Evolutionary conservation across 2,888 invertebrate species (phyloP), one percentile per base, ranked within the genome.

Genomic region (Dysmachus trigonus): DNA sequence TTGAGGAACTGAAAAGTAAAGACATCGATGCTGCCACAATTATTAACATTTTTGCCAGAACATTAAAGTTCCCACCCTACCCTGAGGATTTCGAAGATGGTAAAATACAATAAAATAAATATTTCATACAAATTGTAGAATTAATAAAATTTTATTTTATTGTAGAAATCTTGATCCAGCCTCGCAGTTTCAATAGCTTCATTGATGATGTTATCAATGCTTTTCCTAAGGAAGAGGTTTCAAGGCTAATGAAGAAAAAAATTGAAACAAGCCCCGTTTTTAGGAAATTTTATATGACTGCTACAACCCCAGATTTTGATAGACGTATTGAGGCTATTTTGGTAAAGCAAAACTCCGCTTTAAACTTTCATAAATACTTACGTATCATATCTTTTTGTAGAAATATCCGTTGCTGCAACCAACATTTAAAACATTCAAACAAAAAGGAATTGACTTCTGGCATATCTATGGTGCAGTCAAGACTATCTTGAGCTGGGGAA

Each of bases 401-500:
- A 62, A 27, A 8, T 53, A 81, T 33, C 62, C 81, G 18, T 1
- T n/a, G 2, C n/a, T 81, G 47, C 1, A 33, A 31, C 30, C 81
- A 62, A 31, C 53, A 1, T 81, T 18, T 10, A 31, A 6, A 18
- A 62, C 53, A 30, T 81, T 53, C 62, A 53, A 33, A 10, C 51
- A 51, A 22, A 53, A 81, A 7, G 81, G 81, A 30, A 81, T 81
- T 47, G 81, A 81, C 27, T 81, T 53, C 18, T 35, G 53, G 4
- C 18, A 81, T 33, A 53, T 81, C 13, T 15, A 31, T 8, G 1
- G 15, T 33, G 81, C 62, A 31, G n/a, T 81, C 8, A 53, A 53
- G 15, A 51, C 30, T 4, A 81, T 81, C 33, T 33, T 81, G 18
- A 53, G 53, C n/a, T 81, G 81, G 81, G 81, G 31, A 53, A 33